Conservation (phyloP, 2,797 vertebrate species). For the Leptatherina wallacei region DNA sequence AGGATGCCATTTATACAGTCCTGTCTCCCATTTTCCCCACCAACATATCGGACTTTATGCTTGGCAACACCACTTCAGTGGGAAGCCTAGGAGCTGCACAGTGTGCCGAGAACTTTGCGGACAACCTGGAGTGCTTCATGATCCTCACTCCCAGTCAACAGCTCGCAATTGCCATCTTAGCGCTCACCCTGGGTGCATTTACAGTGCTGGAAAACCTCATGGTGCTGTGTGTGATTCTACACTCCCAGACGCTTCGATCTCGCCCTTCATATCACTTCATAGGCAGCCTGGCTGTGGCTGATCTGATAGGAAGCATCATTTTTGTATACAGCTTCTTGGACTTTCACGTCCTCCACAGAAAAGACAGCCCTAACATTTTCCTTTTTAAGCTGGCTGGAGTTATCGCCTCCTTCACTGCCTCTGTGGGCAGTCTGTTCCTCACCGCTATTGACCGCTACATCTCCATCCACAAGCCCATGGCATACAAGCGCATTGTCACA, state of each 20-base stretch:
- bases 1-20: constrained; percentile 83
- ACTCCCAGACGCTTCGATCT: constrained; percentile 93
- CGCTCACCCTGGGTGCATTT: constrained; percentile 95
- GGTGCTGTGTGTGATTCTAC: constrained; percentile 95
- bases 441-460: constrained; percentile 98
- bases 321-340: constrained; percentile 99
- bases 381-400: constrained; percentile 97
- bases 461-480: constrained; percentile 95
- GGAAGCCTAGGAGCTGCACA: constrained; percentile 84
- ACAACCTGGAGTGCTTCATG: constrained; percentile 99
- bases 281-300: constrained; percentile 95
- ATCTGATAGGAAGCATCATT: constrained; percentile 96
- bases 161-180: constrained; percentile 91
- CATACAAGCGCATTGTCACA: constrained; percentile 97
- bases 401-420: constrained; percentile 97
- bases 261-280: constrained; percentile 99
- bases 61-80: constrained; percentile 85
- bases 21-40: constrained; percentile 86
- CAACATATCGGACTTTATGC: constrained; percentile 89
- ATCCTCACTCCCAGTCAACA: constrained; percentile 96
- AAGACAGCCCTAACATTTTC: constrained; percentile 94
- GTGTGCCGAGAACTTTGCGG: constrained; percentile 95
- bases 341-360: constrained; percentile 97
- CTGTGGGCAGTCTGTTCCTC: constrained; percentile 97
- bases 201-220: constrained; percentile 96